Evolutionary conservation across 2,888 invertebrate species (phyloP), one percentile per base, ranked within the genome.

Genomic region (Acheta domesticus): DNA sequence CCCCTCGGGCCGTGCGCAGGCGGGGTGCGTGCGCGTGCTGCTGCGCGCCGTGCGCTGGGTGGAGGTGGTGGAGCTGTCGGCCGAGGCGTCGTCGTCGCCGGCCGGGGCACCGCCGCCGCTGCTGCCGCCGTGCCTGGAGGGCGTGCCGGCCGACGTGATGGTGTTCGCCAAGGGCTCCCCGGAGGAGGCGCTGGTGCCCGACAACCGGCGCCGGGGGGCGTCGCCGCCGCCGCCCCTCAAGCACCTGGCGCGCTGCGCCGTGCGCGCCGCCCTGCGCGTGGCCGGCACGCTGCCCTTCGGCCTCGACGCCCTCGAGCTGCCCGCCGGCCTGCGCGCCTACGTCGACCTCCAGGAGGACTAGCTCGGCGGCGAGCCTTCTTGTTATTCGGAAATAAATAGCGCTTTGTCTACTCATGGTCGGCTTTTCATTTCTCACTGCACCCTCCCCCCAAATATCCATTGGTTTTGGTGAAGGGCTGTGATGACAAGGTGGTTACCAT

Each of bases 231-330:
- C 92, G n/a, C 92, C 93, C 83, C 87, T 96, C 80, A 93, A 92
- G 83, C 95, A 95, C 86, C 86, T 95, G 4, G 92, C 93, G 83
- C 89, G 95, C 82, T 94, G 94, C 85, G 87, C 87, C 36, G 90
- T 95, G 76, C 89, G 95, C 80, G 87, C 91, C 76, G 85, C 87
- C 79, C 86, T 96, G 77, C 91, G 92, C 88, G 84, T 88, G 62
- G 93, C 93, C 84, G 93, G 92, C 86, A 91, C 92, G 83, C 85
- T 96, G 75, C 95, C 95, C 0, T 89, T 91, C 83, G 95, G 94
- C 19, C n/a, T 76, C n/a, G n/a, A 76, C 5, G n/a, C 14, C 16
- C 76, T 76, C 12, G 36, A 21, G 48, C n/a, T 76, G 36, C 76
- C 76, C 48, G 11, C 75, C 21, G 12, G 36, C 23, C n/a, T 75